A percentile compares a stretch with the other conserved stretches of the same genome.
Conservation (phyloP, 2,113 vertebrate genomes). For the Oryzias celebensis region DNA sequence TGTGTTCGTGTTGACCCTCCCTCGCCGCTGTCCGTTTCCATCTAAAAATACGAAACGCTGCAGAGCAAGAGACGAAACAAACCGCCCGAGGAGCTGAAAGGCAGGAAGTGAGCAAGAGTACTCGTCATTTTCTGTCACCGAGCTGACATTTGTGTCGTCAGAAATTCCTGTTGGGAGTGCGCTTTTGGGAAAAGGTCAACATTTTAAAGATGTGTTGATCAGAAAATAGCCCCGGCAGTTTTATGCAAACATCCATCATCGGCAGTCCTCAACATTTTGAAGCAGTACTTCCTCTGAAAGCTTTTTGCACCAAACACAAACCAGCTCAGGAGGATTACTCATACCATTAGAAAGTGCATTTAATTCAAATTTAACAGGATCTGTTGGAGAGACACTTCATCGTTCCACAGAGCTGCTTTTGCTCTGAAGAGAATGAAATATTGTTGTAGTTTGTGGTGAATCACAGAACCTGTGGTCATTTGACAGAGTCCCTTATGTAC, state of each 20-base stretch:
- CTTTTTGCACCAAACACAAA: constrained; percentile 2
- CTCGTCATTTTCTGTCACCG: constrained; percentile 10
- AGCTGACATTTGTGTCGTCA: constrained; percentile 24
- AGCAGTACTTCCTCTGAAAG: constrained; percentile 6
- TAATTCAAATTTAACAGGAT: no score
- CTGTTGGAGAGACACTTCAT: no score
- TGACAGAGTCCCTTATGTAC: no score
- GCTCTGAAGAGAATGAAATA: no score
- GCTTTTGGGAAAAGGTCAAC: constrained; percentile 43
- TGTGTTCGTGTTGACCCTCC: constrained; percentile 12
- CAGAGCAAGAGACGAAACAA: constrained; percentile 17
- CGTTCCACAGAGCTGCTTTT: no score
- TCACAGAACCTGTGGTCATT: no score
- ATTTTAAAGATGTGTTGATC: constrained; percentile 19
- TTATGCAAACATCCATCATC: constrained; percentile 1
- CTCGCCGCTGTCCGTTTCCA: constrained; percentile 11
- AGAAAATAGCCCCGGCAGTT: not conserved
- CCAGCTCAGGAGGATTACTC: no score
- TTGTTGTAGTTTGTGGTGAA: no score
- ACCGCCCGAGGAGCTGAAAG: constrained; percentile 33
- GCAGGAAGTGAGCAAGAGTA: constrained; percentile 18
- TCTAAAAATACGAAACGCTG: constrained; percentile 23
- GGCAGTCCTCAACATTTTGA: constrained; percentile 1
- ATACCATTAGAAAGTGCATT: no score
- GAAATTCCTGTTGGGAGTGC: constrained; percentile 8